Evolutionary conservation across 2,113 vertebrate species (phyloP).

Genomic region (Echinops telfairi): DNA sequence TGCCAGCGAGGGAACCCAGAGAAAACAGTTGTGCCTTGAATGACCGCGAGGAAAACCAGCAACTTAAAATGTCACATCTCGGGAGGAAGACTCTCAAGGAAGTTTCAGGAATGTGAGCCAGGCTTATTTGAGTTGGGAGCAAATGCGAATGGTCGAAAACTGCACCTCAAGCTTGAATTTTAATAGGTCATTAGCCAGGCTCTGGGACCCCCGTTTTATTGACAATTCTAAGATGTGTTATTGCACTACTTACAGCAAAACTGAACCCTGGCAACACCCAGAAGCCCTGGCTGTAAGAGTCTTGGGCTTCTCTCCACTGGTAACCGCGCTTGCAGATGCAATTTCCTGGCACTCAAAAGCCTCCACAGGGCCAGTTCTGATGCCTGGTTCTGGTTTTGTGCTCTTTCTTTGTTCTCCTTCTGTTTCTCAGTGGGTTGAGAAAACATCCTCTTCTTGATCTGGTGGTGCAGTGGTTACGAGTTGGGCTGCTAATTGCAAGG

Average conservation of each 20-base stretch:
- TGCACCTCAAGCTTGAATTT: slow-evolving; percentile 49
- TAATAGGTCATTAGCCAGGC: not conserved
- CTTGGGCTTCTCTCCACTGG: too few relatives aligned
- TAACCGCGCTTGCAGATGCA: fast-evolving
- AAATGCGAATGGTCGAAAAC: not conserved
- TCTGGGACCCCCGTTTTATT: not conserved
- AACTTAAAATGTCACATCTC: not conserved
- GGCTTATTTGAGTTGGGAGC: slow-evolving; percentile 63
- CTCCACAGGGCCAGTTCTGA: fast-evolving
- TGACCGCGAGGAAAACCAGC: not conserved
- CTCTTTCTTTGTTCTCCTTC: not conserved
- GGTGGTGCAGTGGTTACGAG: too few relatives aligned
- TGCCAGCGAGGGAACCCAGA: slow-evolving; percentile 58
- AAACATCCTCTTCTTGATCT: not conserved
- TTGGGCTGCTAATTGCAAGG: too few relatives aligned
- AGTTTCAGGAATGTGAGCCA: slow-evolving; percentile 56
- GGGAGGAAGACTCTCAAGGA: not conserved
- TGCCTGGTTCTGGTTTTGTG: not conserved
- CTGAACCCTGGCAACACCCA: fast-evolving
- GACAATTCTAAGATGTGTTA: not conserved
- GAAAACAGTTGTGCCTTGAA: not conserved
- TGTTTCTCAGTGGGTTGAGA: not conserved
- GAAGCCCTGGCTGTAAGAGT: not conserved
- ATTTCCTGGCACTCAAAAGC: fast-evolving
- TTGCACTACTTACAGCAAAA: slow-evolving; percentile 12